Conservation (phyloP, 2,888 invertebrate species). For the Cecidostiba fungosa region DNA sequence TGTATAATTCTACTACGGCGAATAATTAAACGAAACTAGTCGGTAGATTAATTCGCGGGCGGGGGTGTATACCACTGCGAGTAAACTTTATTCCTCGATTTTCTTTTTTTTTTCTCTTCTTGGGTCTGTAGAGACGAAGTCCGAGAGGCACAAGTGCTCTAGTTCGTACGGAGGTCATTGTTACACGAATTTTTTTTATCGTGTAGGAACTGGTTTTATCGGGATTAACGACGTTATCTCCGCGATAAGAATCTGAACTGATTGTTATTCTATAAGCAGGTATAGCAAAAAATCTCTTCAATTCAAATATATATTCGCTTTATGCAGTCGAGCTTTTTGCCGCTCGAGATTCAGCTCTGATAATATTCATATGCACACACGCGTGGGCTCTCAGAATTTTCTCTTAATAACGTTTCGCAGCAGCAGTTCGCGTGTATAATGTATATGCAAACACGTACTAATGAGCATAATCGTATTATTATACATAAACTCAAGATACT, state of each 20-base stretch:
- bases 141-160: too few species aligned
- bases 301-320: background rate
- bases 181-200: too few species aligned
- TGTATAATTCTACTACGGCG: background rate
- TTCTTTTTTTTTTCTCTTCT: background rate
- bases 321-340: background rate
- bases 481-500: too few species aligned
- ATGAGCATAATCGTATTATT: background rate
- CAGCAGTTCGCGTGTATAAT: background rate
- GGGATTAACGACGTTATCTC: background rate
- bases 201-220: background rate
- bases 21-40: conserved; percentile 55
- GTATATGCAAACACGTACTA: background rate
- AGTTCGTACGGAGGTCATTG: background rate
- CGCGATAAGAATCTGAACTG: background rate
- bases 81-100: conserved; percentile 39
- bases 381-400: too few species aligned
- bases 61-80: conserved; percentile 43
- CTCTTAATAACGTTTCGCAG: background rate
- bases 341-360: background rate
- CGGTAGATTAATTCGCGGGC: conserved; percentile 43
- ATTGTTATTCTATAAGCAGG: background rate
- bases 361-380: background rate
- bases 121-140: background rate
- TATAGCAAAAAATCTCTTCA: background rate